A percentile compares a stretch with the other conserved stretches of the same genome.
Evolutionary conservation across 2,113 vertebrate species (phyloP).

Genomic region (Dermatemys mawii): DNA sequence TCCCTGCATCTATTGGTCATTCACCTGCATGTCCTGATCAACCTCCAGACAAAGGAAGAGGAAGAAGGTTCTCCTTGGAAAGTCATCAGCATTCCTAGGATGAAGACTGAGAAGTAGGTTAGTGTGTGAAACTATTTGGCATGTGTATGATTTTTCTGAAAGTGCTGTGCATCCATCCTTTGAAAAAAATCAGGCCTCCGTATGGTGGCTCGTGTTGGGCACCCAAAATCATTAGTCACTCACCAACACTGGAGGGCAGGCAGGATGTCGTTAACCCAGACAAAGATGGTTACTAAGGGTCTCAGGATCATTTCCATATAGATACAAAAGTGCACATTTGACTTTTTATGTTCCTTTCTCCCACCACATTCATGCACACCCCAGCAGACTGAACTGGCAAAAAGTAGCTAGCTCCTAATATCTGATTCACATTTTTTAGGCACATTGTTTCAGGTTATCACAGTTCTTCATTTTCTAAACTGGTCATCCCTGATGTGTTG

Average conservation of each 20-base stretch:
- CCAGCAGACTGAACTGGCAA: not conserved
- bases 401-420: not conserved
- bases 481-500: not conserved
- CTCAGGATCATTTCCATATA: constrained; percentile 12
- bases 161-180: not conserved
- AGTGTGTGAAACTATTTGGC: not conserved
- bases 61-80: not conserved
- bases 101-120: not conserved
- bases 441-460: not conserved
- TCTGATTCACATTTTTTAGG: not conserved
- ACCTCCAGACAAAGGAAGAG: not conserved
- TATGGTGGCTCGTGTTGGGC: not conserved
- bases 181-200: not conserved
- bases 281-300: not conserved
- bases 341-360: not conserved
- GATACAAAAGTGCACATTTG: not conserved
- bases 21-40: not conserved
- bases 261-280: constrained; percentile 2
- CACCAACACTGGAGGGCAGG: not conserved
- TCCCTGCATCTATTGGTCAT: not conserved
- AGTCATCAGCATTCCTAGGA: not conserved
- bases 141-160: not conserved
- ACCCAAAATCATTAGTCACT: not conserved
- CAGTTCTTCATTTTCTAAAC: not conserved
- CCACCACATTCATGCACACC: not conserved